Evolutionary conservation across 2,888 invertebrate genomes (phyloP).

Genomic region (Xanthia icteritia): DNA sequence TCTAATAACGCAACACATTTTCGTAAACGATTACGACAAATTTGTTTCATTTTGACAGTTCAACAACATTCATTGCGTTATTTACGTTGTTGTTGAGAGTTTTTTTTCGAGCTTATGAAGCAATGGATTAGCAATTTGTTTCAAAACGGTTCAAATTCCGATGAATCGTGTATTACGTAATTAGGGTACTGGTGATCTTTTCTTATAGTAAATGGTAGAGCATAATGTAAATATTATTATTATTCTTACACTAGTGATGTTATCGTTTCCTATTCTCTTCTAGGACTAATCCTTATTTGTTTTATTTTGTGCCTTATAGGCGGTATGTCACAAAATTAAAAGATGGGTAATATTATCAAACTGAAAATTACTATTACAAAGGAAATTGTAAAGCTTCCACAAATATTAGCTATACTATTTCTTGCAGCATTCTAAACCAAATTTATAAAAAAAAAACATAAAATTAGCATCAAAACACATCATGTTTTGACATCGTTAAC

Average conservation of each 20-base stretch:
- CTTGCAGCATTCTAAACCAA: background rate
- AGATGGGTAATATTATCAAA: background rate
- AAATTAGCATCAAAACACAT: conserved; percentile 15
- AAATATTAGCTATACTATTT: background rate
- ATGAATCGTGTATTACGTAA: no score
- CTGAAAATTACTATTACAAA: background rate
- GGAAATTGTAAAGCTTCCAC: background rate
- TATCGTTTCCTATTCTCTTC: background rate
- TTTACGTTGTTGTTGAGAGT: no score
- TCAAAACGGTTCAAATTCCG: no score
- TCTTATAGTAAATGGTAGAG: background rate
- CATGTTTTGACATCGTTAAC: conserved; percentile 32
- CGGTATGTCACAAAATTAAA: background rate
- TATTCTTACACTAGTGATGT: no score
- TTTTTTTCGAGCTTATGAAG: no score
- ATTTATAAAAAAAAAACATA: background rate
- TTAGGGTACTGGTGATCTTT: background rate
- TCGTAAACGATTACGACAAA: no score
- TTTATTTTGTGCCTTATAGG: background rate
- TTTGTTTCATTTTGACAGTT: no score
- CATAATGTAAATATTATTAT: background rate
- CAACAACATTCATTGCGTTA: no score
- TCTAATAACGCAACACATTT: no score
- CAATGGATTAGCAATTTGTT: no score
- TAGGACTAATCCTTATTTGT: background rate